A percentile compares a stretch with the other conserved stretches of the same genome.
These are phyloP conservation scores for Chromobotia macracanthus DNA, from an alignment of 2,797 vertebrate species.

Conservation along the genomic window DNA sequence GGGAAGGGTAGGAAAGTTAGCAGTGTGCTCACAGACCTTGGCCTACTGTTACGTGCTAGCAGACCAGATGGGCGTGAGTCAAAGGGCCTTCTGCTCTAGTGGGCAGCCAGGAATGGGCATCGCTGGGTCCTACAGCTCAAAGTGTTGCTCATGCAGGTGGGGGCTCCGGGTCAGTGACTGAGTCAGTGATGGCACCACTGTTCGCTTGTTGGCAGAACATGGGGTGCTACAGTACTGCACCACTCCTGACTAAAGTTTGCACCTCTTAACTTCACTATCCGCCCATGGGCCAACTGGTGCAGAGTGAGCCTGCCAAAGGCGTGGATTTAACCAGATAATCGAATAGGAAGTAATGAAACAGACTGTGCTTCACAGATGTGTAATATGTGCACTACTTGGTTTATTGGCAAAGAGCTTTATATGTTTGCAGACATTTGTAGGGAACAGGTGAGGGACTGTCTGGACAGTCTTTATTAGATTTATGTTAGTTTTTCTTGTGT, in stretches of 20 bases:
- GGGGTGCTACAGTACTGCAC: slow-evolving; percentile 67
- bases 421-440: neutral
- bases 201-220: slow-evolving; percentile 77
- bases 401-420: neutral
- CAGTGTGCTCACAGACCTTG: slow-evolving; percentile 68
- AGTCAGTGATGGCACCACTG: slow-evolving; percentile 76
- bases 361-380: slow-evolving; percentile 45
- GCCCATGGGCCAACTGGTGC: slow-evolving; percentile 84
- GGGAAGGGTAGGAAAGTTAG: slow-evolving; percentile 67
- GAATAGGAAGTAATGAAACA: slow-evolving; percentile 54
- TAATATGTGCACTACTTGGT: neutral
- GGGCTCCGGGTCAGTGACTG: slow-evolving; percentile 79
- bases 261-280: slow-evolving; percentile 81
- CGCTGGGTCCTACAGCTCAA: slow-evolving; percentile 66
- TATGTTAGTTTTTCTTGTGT: neutral
- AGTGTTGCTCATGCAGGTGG: slow-evolving; percentile 76
- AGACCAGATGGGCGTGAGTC: slow-evolving; percentile 84
- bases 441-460: neutral
- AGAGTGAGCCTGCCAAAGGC: slow-evolving; percentile 79
- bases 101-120: slow-evolving; percentile 68
- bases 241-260: slow-evolving; percentile 81
- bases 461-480: neutral
- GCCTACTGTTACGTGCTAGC: slow-evolving; percentile 75
- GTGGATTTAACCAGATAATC: slow-evolving; percentile 43
- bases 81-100: slow-evolving; percentile 80